Evolutionary conservation across 2,797 vertebrate species (phyloP), one percentile per base, ranked within the genome.

Genomic region (Austrolebias charrua): DNA sequence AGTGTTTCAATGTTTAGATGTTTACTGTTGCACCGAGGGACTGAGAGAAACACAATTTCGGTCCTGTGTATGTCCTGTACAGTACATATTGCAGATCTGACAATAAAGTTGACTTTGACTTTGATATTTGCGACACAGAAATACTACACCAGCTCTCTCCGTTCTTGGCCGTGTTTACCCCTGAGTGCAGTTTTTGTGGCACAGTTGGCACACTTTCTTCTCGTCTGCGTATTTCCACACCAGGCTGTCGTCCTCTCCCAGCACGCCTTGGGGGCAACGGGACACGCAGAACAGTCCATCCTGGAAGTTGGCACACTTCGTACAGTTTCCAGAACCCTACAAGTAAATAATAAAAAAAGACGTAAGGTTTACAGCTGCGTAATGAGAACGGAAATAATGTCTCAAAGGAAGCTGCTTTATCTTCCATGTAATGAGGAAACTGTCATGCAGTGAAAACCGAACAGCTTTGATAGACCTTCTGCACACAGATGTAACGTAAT

Each of bases 281-380:
- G 90, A 81, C 72, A 99, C 95, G 0, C 98, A 99, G 82, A 95
- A 94, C 1, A 94, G 94, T 4, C 96, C 96, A 1, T 99, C 96
- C 47, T 88, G 91, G 73, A 91, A 94, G 87, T 95, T 94, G 63
- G 95, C 94, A 83, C 98, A 99, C 73, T 91, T 90, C 0, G 86
- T 76, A 33, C 98, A 99, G 50, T 89, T 90, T 79, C 91, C 93
- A 1, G 95, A 91, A n/a, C 94, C 95, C 98, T 99, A 86, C 1
- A 72, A 64, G 64, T 45, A 55, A 71, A 63, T 52, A 62, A 49
- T 65, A 51, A 59, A 55, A 54, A 42, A 35, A 58, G 11, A 52
- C 5, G 11, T 1, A 10, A 61, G 71, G 68, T 82, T 79, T 75
- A 84, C 55, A 47, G 43, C 35, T 43, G 59, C 33, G 45, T 24